Conservation (phyloP, 2,888 invertebrate genomes). For the Coelogynopora nodosa region DNA sequence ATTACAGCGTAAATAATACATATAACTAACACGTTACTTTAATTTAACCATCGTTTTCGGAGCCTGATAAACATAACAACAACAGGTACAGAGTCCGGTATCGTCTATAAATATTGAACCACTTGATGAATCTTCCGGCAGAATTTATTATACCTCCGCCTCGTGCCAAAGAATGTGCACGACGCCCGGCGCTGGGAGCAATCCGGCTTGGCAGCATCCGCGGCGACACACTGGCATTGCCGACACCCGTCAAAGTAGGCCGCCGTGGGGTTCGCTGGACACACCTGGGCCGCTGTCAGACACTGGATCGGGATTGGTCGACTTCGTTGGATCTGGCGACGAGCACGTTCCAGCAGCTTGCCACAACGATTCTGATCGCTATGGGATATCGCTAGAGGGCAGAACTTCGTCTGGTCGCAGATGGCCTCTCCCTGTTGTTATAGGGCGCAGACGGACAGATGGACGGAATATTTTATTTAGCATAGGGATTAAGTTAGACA, state of each 20-base stretch:
- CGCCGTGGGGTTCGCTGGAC: neutral
- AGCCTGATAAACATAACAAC: too few relatives aligned
- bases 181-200: neutral
- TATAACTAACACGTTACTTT: too few relatives aligned
- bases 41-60: too few relatives aligned
- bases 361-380: neutral
- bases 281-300: neutral
- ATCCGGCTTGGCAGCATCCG: neutral
- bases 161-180: neutral
- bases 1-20: too few relatives aligned
- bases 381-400: neutral
- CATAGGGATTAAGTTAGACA: too few relatives aligned
- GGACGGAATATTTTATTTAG: too few relatives aligned
- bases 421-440: neutral
- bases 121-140: neutral
- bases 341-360: neutral
- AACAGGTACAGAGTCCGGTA: too few relatives aligned
- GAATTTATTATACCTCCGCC: neutral
- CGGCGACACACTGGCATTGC: neutral
- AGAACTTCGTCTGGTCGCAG: neutral
- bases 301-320: neutral
- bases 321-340: neutral
- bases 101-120: neutral
- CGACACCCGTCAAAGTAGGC: neutral
- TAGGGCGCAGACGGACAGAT: too few relatives aligned